These are phyloP conservation scores for Noctua pronuba DNA, from an alignment of 2,888 invertebrate species.

Conservation along the genomic window DNA sequence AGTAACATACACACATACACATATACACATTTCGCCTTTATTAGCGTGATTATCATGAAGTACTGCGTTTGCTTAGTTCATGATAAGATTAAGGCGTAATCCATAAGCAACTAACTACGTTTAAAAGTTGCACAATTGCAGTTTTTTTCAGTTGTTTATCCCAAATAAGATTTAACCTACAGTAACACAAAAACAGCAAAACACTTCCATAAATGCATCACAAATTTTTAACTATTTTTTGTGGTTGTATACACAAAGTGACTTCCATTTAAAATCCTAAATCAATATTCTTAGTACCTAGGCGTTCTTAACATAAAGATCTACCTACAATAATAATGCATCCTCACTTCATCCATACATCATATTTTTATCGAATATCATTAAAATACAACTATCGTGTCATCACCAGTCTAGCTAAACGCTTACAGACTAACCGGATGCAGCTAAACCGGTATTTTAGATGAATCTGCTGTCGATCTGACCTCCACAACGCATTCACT, in stretches of 20 bases:
- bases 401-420: neutral
- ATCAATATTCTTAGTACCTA: neutral
- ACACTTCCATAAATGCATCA: slow-evolving; percentile 6
- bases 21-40: too few species aligned
- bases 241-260: neutral
- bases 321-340: neutral
- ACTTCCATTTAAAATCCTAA: neutral
- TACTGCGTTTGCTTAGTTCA: neutral
- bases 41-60: too few species aligned
- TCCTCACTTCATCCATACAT: neutral
- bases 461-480: neutral
- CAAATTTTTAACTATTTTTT: neutral
- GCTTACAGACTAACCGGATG: neutral
- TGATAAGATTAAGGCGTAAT: neutral
- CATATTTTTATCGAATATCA: neutral
- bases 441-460: neutral
- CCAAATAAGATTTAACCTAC: neutral
- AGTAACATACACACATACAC: too few species aligned
- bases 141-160: neutral
- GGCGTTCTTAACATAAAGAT: neutral
- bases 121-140: neutral
- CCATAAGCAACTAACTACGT: neutral
- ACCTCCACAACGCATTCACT: too few species aligned
- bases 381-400: neutral
- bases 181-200: neutral